These are phyloP conservation scores for Bothrops jararaca DNA, from an alignment of 2,113 vertebrate genomes.

Conservation along the genomic window DNA sequence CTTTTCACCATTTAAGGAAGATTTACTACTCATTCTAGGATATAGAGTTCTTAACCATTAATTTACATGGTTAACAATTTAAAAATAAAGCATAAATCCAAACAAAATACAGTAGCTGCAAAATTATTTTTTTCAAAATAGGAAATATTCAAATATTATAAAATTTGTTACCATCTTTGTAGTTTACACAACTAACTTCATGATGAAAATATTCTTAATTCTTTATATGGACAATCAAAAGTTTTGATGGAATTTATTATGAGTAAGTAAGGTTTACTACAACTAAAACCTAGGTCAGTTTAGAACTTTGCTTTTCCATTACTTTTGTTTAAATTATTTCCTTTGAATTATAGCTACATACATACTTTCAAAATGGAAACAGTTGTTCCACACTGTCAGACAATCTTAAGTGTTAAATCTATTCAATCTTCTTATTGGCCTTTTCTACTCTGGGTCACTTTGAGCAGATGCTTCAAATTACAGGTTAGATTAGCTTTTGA, in stretches of 20 bases:
- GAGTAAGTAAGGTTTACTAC: background rate
- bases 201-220: conserved; percentile 42
- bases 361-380: conserved; percentile 34
- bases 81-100: conserved; percentile 38
- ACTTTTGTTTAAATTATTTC: conserved; percentile 36
- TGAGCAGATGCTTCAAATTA: conserved; percentile 30
- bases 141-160: conserved; percentile 21
- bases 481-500: conserved; percentile 42
- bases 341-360: conserved; percentile 43
- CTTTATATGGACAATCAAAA: conserved; percentile 46
- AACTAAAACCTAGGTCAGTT: background rate
- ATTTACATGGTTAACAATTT: background rate
- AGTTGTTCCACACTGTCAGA: conserved; percentile 38
- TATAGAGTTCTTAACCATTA: conserved; percentile 15
- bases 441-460: conserved; percentile 31
- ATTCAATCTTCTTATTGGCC: conserved; percentile 15
- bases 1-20: conserved; percentile 17
- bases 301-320: conserved; percentile 17
- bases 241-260: conserved; percentile 5
- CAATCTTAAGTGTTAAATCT: conserved; percentile 28
- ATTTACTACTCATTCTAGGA: background rate
- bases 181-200: conserved; percentile 42
- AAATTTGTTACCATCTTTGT: conserved; percentile 38
- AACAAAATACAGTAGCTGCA: background rate
- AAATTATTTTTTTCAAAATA: background rate